Evolutionary conservation across 2,113 vertebrate species (phyloP).

Genomic region (Leucopsar rothschildi): DNA sequence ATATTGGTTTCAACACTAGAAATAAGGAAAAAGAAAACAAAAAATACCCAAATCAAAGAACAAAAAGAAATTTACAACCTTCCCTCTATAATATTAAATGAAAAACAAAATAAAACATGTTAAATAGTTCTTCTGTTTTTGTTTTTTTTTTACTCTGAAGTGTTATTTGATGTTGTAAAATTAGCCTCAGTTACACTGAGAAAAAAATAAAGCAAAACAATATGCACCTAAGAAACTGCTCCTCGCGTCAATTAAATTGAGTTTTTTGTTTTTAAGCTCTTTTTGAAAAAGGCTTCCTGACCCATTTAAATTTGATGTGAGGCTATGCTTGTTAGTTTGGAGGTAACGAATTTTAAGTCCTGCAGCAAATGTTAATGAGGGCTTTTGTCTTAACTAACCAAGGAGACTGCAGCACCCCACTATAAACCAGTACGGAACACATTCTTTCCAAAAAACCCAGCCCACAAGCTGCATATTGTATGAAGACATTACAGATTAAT

Average conservation of each 20-base stretch:
- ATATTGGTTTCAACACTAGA: slow-evolving; percentile 76
- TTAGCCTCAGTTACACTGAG: slow-evolving; percentile 95
- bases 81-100: slow-evolving; percentile 74
- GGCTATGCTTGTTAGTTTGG: slow-evolving; percentile 81
- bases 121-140: slow-evolving; percentile 76
- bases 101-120: slow-evolving; percentile 72
- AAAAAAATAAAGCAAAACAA: slow-evolving; percentile 76
- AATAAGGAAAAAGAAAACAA: slow-evolving; percentile 61
- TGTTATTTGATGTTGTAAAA: slow-evolving; percentile 81
- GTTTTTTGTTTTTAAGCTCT: slow-evolving; percentile 67
- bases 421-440: slow-evolving; percentile 81
- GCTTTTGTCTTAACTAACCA: slow-evolving; percentile 84
- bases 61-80: slow-evolving; percentile 67
- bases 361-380: slow-evolving; percentile 84
- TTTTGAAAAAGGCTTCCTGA: slow-evolving; percentile 74
- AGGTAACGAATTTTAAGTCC: slow-evolving; percentile 87
- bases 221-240: slow-evolving; percentile 78
- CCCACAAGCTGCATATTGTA: slow-evolving; percentile 87
- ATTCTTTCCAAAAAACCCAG: slow-evolving; percentile 81
- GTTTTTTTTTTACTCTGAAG: slow-evolving; percentile 67
- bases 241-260: slow-evolving; percentile 79
- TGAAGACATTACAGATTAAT: slow-evolving; percentile 86
- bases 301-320: slow-evolving; percentile 77
- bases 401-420: slow-evolving; percentile 80
- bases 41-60: slow-evolving; percentile 58